Base-by-base conservation (phyloP, 2,888 invertebrate genomes). In the Meta bourneti region DNA sequence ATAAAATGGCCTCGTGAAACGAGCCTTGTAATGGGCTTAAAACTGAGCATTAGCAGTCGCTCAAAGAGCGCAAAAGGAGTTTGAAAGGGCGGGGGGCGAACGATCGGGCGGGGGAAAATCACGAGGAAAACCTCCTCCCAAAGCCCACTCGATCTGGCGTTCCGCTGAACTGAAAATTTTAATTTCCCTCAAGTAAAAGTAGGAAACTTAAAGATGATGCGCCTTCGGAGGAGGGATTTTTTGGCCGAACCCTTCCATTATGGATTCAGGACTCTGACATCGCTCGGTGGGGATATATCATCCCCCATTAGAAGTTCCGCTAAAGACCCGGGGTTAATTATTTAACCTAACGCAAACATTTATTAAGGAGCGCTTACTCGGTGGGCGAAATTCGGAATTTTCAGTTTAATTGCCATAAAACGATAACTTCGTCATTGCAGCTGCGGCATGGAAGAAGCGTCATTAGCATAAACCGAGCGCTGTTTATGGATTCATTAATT, bases 21-120 rank as follows among this genome's bases (percentile, higher is more conserved):
- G 92, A 92, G 90, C 90, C 92, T 90, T 92, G 92, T 92, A 92
- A 92, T 92, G 92, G 92, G 92, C 92, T 92, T 92, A 90, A 92
- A 92, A 92, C 92, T 90, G 87, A 90, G 92, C 92, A 92, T 92
- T 92, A 92, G 90, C 90, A 88, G 90, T 81, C 92, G 79, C 84
- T 91, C 91, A 91, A 91, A 84, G 91, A 91, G 91, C 88, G 84
- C 90, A 74, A 90, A 85, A 84, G 90, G 84, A 89, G 89, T 89
- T 82, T 19, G 77, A 69, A 74, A 48, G 79, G 51, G 78, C 7
- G 70, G 52, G 48, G 16, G 72, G 71, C 19, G 49, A 13, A 20
- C 19, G n/a, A 51, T 87, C 79, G 20, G 71, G 54, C 54, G 72
- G 49, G 74, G 74, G 85, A 74, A 70, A 75, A 82, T 77, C 86